Conservation (phyloP, 2,113 vertebrate genomes). For the Prolemur simus region DNA sequence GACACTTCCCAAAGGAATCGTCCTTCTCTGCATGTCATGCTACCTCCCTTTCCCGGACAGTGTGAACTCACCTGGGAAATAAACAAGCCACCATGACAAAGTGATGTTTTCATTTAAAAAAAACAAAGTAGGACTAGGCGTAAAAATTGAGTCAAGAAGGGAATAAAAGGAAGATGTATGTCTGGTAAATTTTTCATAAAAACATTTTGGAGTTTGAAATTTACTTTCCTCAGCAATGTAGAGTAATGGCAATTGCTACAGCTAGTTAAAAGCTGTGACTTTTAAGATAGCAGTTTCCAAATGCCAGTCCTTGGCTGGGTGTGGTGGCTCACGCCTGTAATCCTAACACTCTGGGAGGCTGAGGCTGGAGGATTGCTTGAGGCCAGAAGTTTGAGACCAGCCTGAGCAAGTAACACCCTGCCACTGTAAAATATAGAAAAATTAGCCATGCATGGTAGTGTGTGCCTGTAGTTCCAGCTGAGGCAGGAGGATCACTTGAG, state of each 20-base stretch:
- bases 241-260: neutral
- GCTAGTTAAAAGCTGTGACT: slow-evolving; percentile 47
- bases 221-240: slow-evolving; percentile 19
- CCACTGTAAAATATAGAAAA: no score
- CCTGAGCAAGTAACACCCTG: no score
- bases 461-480: no score
- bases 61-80: neutral
- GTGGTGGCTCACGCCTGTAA: no score
- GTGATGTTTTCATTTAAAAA: neutral
- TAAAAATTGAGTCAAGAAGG: neutral
- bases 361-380: no score
- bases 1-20: neutral
- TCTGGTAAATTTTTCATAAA: neutral
- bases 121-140: neutral
- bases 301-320: neutral
- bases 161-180: slow-evolving; percentile 14
- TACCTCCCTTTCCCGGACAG: neutral
- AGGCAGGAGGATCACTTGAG: no score
- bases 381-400: no score
- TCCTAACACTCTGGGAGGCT: no score
- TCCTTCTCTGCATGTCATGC: neutral
- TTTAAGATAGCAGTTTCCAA: slow-evolving; percentile 31
- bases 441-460: no score
- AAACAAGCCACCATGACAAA: neutral
- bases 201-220: slow-evolving; percentile 14